Percentiles rank a stretch among this genome's conserved stretches.
Conservation (phyloP, 2,113 vertebrate genomes). For the Jacana jacana region DNA sequence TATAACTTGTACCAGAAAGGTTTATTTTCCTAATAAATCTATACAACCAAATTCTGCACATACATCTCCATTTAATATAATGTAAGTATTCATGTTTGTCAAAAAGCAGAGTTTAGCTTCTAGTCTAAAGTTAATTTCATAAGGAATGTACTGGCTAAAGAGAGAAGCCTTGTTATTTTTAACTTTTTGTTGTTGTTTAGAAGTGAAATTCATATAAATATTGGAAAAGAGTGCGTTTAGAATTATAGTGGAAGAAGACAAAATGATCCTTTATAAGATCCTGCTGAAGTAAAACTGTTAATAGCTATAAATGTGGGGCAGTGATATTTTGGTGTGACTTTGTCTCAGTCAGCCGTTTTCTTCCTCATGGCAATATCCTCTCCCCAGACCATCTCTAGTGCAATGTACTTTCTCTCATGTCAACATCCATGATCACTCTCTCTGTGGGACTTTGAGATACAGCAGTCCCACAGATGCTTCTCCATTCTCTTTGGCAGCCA, state of each 20-base stretch:
- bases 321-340: neutral
- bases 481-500: neutral
- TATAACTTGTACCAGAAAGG: neutral
- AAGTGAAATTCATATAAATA: neutral
- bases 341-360: neutral
- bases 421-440: neutral
- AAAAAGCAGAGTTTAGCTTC: neutral
- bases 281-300: neutral
- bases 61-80: neutral
- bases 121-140: neutral
- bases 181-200: neutral
- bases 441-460: neutral
- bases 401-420: neutral
- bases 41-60: neutral
- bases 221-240: neutral
- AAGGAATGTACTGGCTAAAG: neutral
- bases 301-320: neutral
- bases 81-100: neutral
- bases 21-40: neutral
- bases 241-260: neutral
- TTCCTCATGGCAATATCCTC: fast-evolving
- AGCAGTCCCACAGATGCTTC: conserved; percentile 10
- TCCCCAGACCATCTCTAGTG: neutral
- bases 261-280: neutral
- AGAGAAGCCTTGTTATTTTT: neutral